Evolutionary conservation across 2,888 invertebrate species (phyloP).

Genomic region (Junonia oenone): DNA sequence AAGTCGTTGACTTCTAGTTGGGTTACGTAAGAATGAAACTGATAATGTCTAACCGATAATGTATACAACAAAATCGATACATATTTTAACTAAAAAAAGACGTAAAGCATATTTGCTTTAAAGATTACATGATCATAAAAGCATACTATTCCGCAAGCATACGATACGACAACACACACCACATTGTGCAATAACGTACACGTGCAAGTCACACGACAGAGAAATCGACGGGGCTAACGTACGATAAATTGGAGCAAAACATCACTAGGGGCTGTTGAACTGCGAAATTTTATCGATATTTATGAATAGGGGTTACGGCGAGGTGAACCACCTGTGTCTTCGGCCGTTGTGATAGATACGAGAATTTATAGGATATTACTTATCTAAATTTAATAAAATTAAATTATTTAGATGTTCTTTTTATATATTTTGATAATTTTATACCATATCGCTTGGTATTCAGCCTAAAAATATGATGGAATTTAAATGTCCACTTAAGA

Average conservation of each 20-base stretch:
- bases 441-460: too few species aligned
- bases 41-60: too few species aligned
- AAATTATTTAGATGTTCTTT: neutral
- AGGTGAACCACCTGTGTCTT: slow-evolving; percentile 34
- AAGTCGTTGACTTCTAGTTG: too few species aligned
- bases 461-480: too few species aligned
- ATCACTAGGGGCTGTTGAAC: slow-evolving; percentile 38
- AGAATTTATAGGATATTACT: neutral
- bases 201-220: slow-evolving; percentile 33
- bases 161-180: slow-evolving; percentile 23
- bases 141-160: slow-evolving; percentile 18
- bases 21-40: too few species aligned
- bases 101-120: neutral
- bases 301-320: slow-evolving; percentile 36
- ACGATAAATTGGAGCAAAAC: slow-evolving; percentile 50
- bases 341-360: slow-evolving; percentile 3
- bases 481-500: neutral
- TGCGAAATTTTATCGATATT: slow-evolving; percentile 30
- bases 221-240: slow-evolving; percentile 46
- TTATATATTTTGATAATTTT: neutral
- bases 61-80: neutral
- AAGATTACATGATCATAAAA: slow-evolving; percentile 4
- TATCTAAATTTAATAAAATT: neutral
- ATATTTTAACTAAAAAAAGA: neutral
- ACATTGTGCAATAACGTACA: slow-evolving; percentile 24